Percentiles rank a stretch among this genome's conserved stretches.
Evolutionary conservation across 2,113 vertebrate genomes (phyloP).

Genomic region (Sturnira hondurensis): DNA sequence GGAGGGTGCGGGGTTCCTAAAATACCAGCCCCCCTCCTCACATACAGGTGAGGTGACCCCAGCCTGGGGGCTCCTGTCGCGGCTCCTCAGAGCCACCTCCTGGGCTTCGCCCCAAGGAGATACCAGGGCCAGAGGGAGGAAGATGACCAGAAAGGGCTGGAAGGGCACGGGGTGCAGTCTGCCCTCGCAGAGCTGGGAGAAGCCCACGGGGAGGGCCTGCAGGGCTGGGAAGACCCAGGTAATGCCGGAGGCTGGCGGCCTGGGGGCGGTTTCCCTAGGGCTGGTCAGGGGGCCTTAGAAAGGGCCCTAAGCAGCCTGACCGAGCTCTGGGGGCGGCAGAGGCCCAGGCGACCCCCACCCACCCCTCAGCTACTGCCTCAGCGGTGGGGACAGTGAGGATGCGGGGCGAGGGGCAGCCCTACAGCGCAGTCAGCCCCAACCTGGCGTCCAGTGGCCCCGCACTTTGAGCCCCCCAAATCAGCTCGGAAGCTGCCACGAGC

Average conservation of each 20-base stretch:
- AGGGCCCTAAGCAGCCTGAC: rapidly evolving
- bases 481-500: not conserved
- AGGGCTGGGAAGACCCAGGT: too few species aligned
- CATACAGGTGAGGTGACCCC: not conserved
- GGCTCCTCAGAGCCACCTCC: not conserved
- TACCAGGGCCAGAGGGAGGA: too few species aligned
- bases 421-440: rapidly evolving
- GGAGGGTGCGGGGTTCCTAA: rapidly evolving
- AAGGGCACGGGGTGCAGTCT: rapidly evolving
- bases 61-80: not conserved
- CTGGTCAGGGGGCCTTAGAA: too few species aligned
- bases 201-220: too few species aligned
- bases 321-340: not conserved
- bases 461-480: not conserved
- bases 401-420: not conserved
- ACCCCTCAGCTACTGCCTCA: not conserved
- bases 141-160: not conserved
- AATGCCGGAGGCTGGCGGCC: rapidly evolving
- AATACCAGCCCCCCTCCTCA: too few species aligned
- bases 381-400: rapidly evolving
- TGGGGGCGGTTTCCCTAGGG: not conserved
- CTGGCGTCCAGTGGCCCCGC: not conserved
- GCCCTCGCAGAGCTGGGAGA: rapidly evolving
- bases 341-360: not conserved
- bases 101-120: not conserved